phyloP scores from a whole-genome alignment of 2,888 invertebrate genomes.

The Arctia plantaginis region DNA sequence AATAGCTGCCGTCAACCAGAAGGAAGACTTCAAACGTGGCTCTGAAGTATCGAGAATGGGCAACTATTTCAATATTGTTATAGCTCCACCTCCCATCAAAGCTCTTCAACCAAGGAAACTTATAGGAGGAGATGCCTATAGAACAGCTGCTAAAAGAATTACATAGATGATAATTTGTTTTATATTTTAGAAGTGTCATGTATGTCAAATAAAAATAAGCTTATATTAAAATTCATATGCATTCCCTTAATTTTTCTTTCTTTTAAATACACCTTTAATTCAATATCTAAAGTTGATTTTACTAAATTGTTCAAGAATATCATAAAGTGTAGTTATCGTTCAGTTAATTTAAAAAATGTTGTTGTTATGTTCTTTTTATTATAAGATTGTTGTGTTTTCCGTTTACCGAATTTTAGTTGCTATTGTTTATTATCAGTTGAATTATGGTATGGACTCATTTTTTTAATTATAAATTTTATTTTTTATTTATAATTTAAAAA shows the following conservation, averaged over 20 bases:
- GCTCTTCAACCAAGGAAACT: constrained; percentile 77
- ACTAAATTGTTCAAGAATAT: neutral
- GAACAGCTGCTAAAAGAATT: constrained; percentile 58
- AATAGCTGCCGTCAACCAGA: constrained; percentile 39
- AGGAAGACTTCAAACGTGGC: constrained; percentile 66
- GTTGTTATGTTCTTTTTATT: no score
- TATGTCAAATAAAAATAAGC: constrained; percentile 6
- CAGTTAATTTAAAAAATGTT: no score
- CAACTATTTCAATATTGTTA: constrained; percentile 83
- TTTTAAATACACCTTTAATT: neutral
- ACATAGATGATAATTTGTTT: constrained; percentile 31
- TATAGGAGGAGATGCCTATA: constrained; percentile 61
- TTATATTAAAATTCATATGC: neutral
- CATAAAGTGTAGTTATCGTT: neutral
- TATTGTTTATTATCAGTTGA: no score
- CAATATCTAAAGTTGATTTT: neutral
- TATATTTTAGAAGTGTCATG: neutral
- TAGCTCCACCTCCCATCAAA: constrained; percentile 81
- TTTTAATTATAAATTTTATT: no score
- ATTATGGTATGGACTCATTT: no score
- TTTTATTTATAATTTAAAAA: no score
- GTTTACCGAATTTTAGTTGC: no score
- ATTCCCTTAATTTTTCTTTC: neutral
- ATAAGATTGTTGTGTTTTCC: no score
- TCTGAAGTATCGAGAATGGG: constrained; percentile 79